Conservation (phyloP, 2,888 invertebrate species). For the Lysandra bellargus region DNA sequence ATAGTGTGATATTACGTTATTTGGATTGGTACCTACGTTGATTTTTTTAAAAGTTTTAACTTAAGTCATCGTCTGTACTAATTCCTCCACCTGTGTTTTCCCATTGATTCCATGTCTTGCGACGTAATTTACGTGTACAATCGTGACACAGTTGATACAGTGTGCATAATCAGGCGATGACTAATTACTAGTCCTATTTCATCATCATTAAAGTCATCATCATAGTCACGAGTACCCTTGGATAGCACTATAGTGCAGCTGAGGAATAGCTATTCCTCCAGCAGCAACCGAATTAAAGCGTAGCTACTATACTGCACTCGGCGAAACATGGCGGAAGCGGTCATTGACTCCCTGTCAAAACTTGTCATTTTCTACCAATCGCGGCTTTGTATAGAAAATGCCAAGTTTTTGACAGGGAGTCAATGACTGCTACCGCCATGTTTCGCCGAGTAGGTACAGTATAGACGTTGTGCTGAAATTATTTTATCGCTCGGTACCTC, state of each 20-base stretch:
- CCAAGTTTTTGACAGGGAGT: no score
- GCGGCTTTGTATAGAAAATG: no score
- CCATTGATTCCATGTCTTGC: background rate
- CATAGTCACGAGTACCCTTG: background rate
- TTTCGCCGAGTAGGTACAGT: no score
- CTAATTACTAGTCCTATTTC: background rate
- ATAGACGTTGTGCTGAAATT: no score
- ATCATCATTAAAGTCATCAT: background rate
- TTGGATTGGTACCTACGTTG: background rate
- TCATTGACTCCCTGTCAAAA: no score
- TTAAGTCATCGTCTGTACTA: background rate
- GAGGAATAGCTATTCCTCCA: background rate
- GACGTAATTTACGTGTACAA: background rate
- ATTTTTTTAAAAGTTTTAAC: background rate
- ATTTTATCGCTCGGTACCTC: no score
- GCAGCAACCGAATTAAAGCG: background rate
- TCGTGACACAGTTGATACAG: constrained; percentile 3
- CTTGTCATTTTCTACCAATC: no score
- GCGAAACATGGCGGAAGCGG: no score
- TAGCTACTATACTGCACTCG: no score
- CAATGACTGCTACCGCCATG: no score
- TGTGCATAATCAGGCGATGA: background rate
- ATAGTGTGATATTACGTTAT: no score
- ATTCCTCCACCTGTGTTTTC: constrained; percentile 5
- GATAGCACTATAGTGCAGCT: background rate